Conservation (phyloP, 2,888 invertebrate species). For the Salpingus planirostris region DNA sequence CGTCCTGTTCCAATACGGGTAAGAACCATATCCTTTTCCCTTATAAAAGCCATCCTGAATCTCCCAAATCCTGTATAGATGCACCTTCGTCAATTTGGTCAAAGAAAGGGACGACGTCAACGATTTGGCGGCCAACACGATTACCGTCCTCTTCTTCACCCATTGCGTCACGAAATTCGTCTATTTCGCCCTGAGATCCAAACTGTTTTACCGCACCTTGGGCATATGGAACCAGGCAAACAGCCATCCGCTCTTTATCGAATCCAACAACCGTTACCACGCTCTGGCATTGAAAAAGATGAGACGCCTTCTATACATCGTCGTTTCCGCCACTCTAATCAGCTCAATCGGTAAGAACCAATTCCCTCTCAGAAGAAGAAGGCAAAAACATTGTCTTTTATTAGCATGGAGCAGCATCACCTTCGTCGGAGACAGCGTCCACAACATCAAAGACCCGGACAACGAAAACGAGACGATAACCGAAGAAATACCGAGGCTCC, state of each 20-base stretch:
- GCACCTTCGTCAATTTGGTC: constrained; percentile 58
- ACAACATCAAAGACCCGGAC: constrained; percentile 55
- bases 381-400: too few relatives aligned
- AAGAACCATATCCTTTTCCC: constrained; percentile 14
- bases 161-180: constrained; percentile 66
- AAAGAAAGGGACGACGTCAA: constrained; percentile 68
- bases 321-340: constrained; percentile 52
- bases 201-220: constrained; percentile 67
- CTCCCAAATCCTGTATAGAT: background rate
- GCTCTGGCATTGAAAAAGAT: constrained; percentile 66
- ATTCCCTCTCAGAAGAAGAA: background rate
- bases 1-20: constrained; percentile 52
- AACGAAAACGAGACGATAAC: constrained; percentile 60
- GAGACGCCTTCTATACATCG: constrained; percentile 60
- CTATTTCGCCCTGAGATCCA: constrained; percentile 65
- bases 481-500: constrained; percentile 61
- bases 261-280: constrained; percentile 65
- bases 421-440: constrained; percentile 70
- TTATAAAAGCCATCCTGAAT: background rate
- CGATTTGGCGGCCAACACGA: constrained; percentile 63
- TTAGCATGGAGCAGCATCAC: constrained; percentile 73
- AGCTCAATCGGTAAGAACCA: constrained; percentile 50
- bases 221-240: constrained; percentile 80
- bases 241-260: constrained; percentile 74
- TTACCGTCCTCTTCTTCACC: constrained; percentile 71